These are phyloP conservation scores for Agrilus mali DNA, from an alignment of 2,888 invertebrate species.

Conservation along the genomic window DNA sequence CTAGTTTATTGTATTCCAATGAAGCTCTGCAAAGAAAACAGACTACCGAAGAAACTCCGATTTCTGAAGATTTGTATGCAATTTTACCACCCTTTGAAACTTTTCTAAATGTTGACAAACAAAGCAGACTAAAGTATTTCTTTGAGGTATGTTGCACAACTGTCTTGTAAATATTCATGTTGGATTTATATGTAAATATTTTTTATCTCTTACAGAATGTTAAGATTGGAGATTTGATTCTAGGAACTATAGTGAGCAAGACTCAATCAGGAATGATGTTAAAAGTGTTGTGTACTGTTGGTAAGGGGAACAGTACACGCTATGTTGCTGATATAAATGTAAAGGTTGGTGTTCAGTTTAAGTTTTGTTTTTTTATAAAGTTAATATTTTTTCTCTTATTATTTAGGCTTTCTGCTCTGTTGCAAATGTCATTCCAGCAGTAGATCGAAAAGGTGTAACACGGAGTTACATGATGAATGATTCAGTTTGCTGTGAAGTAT, in stretches of 20 bases:
- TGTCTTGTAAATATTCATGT: constrained; percentile 1
- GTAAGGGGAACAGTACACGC: constrained; percentile 55
- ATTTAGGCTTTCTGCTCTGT: constrained; percentile 54
- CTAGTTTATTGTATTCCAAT: constrained; percentile 58
- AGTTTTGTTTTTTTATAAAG: background rate
- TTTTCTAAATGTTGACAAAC: constrained; percentile 68
- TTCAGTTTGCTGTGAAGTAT: constrained; percentile 77
- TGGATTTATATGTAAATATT: background rate
- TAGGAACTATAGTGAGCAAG: constrained; percentile 65
- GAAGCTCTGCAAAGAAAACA: constrained; percentile 38
- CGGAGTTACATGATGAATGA: constrained; percentile 72
- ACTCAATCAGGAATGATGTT: constrained; percentile 61
- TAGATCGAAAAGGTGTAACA: constrained; percentile 66
- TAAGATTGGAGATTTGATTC: constrained; percentile 66
- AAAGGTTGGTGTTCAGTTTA: constrained; percentile 45
- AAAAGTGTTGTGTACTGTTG: constrained; percentile 74
- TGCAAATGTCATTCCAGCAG: constrained; percentile 59
- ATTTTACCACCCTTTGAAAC: constrained; percentile 80
- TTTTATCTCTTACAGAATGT: constrained; percentile 39
- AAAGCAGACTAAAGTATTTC: constrained; percentile 65
- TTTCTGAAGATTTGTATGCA: constrained; percentile 56
- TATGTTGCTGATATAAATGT: constrained; percentile 79
- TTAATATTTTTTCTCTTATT: constrained; percentile 9
- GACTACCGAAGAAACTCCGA: constrained; percentile 36
- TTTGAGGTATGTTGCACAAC: constrained; percentile 50